Evolutionary conservation across 2,888 invertebrate genomes (phyloP).

Genomic region (Griposia aprilina): DNA sequence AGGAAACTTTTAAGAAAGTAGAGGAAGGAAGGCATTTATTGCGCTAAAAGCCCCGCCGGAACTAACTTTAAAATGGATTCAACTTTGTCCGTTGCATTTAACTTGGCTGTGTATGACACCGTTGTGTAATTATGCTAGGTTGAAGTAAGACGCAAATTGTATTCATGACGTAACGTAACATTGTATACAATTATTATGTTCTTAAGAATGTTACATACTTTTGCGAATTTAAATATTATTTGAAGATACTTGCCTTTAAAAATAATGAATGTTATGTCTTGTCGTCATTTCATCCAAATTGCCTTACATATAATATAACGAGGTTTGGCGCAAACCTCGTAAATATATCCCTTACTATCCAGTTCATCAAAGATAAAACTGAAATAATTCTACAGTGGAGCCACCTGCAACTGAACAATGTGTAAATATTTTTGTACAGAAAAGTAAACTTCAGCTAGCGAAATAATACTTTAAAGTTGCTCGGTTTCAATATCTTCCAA

Average conservation of each 20-base stretch:
- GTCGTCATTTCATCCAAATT: neutral
- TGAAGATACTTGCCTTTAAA: neutral
- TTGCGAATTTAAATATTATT: neutral
- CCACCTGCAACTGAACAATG: too few species aligned
- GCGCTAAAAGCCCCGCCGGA: conserved; percentile 89
- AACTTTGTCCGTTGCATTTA: conserved; percentile 89
- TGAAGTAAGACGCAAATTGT: neutral
- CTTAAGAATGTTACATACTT: neutral
- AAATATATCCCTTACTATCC: neutral
- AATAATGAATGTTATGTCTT: neutral
- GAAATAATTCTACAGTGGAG: too few species aligned
- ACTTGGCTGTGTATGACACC: conserved; percentile 77
- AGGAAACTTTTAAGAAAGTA: conserved; percentile 89
- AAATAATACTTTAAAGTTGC: neutral
- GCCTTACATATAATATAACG: neutral
- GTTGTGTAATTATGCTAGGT: conserved; percentile 62
- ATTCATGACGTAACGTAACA: neutral
- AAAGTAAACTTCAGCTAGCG: neutral
- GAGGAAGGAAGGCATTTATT: conserved; percentile 90
- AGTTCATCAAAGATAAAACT: neutral
- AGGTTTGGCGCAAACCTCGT: neutral
- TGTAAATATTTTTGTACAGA: neutral
- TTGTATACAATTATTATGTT: neutral
- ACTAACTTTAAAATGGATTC: conserved; percentile 90
- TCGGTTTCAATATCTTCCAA: neutral